Evolutionary conservation across 2,888 invertebrate species (phyloP).

Genomic region (Eupithecia centaureata): DNA sequence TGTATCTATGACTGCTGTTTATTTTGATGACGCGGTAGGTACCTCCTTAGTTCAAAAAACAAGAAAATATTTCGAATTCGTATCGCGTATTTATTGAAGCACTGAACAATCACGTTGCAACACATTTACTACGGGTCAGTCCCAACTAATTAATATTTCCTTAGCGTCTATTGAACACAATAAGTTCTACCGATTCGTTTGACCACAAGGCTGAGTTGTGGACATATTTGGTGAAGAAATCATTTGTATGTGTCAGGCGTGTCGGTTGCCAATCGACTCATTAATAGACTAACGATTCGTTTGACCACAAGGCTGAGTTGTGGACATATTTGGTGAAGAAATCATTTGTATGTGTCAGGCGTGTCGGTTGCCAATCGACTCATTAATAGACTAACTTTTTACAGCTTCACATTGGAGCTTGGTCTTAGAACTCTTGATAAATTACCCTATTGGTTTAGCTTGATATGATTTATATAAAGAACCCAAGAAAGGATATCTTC

Average conservation of each 20-base stretch:
- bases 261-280: constrained; percentile 26
- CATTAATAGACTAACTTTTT: neutral
- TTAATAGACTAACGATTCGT: constrained; percentile 42
- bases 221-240: constrained; percentile 48
- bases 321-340: constrained; percentile 47
- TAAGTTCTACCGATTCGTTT: constrained; percentile 38
- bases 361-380: constrained; percentile 27
- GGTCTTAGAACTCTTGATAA: neutral
- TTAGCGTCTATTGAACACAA: constrained; percentile 31
- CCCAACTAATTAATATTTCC: constrained; percentile 47
- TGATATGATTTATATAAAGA: no score
- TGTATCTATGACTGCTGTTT: no score
- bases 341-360: constrained; percentile 48
- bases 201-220: constrained; percentile 51
- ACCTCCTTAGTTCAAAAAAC: neutral
- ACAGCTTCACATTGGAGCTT: neutral
- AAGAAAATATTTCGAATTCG: neutral
- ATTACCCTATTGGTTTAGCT: neutral
- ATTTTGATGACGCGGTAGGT: neutral
- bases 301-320: constrained; percentile 51
- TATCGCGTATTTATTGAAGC: neutral
- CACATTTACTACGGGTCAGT: constrained; percentile 12
- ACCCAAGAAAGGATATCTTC: no score
- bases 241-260: constrained; percentile 47
- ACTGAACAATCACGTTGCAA: neutral